Conservation (phyloP, 2,797 vertebrate species). For the Sebastes oblongus region DNA sequence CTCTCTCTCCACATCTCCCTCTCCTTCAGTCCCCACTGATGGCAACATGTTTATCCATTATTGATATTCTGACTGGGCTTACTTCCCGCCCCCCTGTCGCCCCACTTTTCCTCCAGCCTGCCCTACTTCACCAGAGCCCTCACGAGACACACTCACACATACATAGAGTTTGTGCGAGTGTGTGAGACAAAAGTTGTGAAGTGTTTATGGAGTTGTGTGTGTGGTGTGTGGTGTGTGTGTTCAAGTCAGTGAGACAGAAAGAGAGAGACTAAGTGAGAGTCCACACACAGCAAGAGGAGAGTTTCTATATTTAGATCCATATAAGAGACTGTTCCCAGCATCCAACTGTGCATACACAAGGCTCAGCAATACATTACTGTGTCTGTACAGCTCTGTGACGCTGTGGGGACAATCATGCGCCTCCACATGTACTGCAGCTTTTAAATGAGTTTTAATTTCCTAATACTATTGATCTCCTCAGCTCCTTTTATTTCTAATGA, state of each 20-base stretch:
- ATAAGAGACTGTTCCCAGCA: constrained; percentile 65
- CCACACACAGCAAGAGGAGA: constrained; percentile 52
- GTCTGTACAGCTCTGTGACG: constrained; percentile 4
- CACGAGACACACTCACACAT: constrained; percentile 55
- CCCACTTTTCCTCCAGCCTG: constrained; percentile 76
- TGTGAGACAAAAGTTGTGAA: constrained; percentile 60
- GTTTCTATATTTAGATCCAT: constrained; percentile 74
- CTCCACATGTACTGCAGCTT: neutral
- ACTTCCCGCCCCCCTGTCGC: constrained; percentile 68
- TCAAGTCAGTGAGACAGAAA: constrained; percentile 56
- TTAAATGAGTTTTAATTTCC: neutral
- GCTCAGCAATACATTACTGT: constrained; percentile 50
- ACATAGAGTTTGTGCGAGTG: constrained; percentile 20
- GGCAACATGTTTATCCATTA: constrained; percentile 79
- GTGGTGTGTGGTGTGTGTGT: constrained; percentile 39
- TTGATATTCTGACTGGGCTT: constrained; percentile 78
- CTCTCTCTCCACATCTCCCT: constrained; percentile 35
- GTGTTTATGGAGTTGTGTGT: constrained; percentile 53
- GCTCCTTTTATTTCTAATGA: constrained; percentile 9
- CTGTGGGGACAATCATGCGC: neutral
- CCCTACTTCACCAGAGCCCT: constrained; percentile 77
- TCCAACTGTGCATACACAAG: constrained; percentile 53
- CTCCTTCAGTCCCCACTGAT: constrained; percentile 63
- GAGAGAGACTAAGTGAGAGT: constrained; percentile 60
- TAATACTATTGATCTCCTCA: neutral